Conservation (phyloP, 2,113 vertebrate species). For the Phalacrocorax aristotelis region DNA sequence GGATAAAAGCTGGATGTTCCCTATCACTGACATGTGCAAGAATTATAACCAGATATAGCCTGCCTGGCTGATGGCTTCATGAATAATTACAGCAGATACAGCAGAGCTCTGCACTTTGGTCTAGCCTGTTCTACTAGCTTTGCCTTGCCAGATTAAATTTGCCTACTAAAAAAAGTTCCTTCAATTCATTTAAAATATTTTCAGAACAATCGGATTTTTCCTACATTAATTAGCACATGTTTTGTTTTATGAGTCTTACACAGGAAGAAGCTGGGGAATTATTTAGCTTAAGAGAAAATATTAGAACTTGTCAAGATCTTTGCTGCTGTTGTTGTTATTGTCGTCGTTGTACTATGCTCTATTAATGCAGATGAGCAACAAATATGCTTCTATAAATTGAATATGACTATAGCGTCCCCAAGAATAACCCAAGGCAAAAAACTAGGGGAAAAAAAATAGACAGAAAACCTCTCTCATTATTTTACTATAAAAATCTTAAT, state of each 20-base stretch:
- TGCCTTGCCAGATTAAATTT: conserved; percentile 25
- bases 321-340: conserved; percentile 27
- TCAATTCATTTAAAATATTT: background rate
- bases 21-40: background rate
- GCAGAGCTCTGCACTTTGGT: background rate
- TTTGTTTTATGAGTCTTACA: conserved; percentile 34
- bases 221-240: conserved; percentile 42
- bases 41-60: conserved; percentile 9
- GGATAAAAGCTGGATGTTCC: conserved; percentile 3
- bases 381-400: conserved; percentile 67
- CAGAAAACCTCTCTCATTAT: conserved; percentile 67
- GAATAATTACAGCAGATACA: conserved; percentile 32
- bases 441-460: background rate
- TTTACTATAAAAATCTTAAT: conserved; percentile 79
- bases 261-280: conserved; percentile 3
- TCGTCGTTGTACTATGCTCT: conserved; percentile 17
- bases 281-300: conserved; percentile 70
- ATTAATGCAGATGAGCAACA: conserved; percentile 68
- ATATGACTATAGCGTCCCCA: conserved; percentile 48
- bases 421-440: conserved; percentile 71
- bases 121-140: background rate
- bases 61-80: conserved; percentile 30
- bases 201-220: background rate
- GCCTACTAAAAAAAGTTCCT: background rate
- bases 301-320: conserved; percentile 54